Evolutionary conservation across 2,113 vertebrate species (phyloP).

Genomic region (Alexandromys fortis): DNA sequence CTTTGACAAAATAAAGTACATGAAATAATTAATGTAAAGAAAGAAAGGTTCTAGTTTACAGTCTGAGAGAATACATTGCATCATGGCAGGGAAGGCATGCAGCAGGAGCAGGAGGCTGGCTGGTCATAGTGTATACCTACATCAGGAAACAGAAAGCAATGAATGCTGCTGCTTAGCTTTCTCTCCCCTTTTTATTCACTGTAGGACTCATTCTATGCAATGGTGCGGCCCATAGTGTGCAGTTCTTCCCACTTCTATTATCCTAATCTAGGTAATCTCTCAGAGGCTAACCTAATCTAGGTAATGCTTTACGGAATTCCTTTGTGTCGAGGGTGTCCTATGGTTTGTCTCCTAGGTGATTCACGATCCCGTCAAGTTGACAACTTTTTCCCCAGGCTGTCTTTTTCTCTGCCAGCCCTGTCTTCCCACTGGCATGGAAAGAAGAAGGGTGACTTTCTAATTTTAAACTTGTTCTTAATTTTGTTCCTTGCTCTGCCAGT

Average conservation of each 20-base stretch:
- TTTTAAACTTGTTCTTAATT: background rate
- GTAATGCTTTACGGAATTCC: background rate
- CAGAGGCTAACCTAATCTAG: background rate
- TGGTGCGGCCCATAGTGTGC: too few relatives aligned
- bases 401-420: background rate
- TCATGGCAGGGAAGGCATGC: background rate
- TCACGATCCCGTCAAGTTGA: background rate
- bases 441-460: background rate
- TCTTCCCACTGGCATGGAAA: background rate
- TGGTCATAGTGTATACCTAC: background rate
- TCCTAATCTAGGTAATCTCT: background rate
- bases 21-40: background rate
- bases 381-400: background rate
- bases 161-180: background rate
- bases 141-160: background rate
- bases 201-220: background rate
- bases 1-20: background rate
- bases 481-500: background rate
- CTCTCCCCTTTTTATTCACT: background rate
- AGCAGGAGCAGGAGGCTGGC: background rate
- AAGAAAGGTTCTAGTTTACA: background rate
- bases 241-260: too few relatives aligned
- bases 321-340: too few relatives aligned
- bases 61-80: background rate
- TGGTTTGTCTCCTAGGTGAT: background rate